Base-by-base conservation (phyloP, 2,888 invertebrate species). In the Hyalella azteca region DNA sequence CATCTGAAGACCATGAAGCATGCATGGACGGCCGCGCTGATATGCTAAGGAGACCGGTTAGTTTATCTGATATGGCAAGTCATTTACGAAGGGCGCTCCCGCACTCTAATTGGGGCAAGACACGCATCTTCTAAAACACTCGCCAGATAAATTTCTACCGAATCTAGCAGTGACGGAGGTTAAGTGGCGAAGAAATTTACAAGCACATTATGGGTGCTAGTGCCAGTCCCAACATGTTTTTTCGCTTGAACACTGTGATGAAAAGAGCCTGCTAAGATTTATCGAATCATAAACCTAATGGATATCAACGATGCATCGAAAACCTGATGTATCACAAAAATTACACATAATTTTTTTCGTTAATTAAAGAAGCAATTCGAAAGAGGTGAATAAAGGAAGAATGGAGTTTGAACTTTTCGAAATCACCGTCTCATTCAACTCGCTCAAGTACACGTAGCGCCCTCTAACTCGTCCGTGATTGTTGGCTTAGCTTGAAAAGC, bases 1-100 rank as follows among this genome's bases (percentile, higher is more conserved):
- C 66, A 66, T 66, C 19, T 32, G 66, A 7, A n/a, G 66, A 66
- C 36, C 66, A 19, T 11, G 45, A 45, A 45, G 45, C 15, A 11
- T 9, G 45, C 45, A 45, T 29, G 66, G 36, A 66, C 66, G 66
- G 66, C n/a, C n/a, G 19, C 29, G 66, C 36, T 66, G 66, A 66
- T 66, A 66, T 66, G 66, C 66, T 66, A 22, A 66, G 29, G 66
- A 66, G 66, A 66, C 66, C 66, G 66, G 66, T 66, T 66, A 66
- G 66, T 66, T 66, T 66, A 66, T 66, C 66, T 36, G 66, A 66
- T 66, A 66, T n/a, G 36, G 66, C 66, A 66, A 66, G 66, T 66
- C 66, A 66, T 66, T 66, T 66, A 66, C 66, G 66, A 66, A 66
- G 66, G 66, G 66, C 66, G 66, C 66, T 66, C 66, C 66, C n/a